phyloP scores from a whole-genome alignment of 2,888 invertebrate species.

The Oegoconia quadripuncta region DNA sequence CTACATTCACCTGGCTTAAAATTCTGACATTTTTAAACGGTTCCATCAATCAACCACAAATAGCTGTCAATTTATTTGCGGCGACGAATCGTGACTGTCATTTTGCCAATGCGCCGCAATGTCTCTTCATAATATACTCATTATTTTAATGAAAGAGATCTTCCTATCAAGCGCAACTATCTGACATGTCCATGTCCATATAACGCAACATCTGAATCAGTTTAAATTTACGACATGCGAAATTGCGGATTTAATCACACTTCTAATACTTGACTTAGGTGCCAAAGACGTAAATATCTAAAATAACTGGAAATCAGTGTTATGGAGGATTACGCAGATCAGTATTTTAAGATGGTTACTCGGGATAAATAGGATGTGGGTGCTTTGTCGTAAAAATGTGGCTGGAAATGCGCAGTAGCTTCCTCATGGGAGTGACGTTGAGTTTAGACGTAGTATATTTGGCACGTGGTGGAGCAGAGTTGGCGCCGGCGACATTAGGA shows the following conservation, averaged over 20 bases:
- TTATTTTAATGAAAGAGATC: too few species aligned
- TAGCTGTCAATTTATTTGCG: too few species aligned
- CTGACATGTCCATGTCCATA: too few species aligned
- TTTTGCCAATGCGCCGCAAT: too few species aligned
- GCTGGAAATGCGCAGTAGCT: slow-evolving; percentile 62
- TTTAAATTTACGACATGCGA: slow-evolving; percentile 26
- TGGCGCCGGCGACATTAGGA: slow-evolving; percentile 41
- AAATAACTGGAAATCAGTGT: slow-evolving; percentile 56
- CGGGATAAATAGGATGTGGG: slow-evolving; percentile 16
- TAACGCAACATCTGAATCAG: neutral
- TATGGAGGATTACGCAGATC: slow-evolving; percentile 49
- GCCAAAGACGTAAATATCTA: slow-evolving; percentile 66
- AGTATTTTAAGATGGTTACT: slow-evolving; percentile 34
- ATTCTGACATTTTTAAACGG: too few species aligned
- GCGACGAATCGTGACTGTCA: too few species aligned
- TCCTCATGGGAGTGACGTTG: slow-evolving; percentile 34
- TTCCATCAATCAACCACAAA: too few species aligned
- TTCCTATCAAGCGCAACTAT: too few species aligned
- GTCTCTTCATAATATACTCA: neutral
- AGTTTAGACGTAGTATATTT: slow-evolving; percentile 38
- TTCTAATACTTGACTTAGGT: slow-evolving; percentile 33
- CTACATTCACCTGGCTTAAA: too few species aligned
- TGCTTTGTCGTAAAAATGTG: slow-evolving; percentile 40
- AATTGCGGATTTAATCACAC: slow-evolving; percentile 34
- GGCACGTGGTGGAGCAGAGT: slow-evolving; percentile 54